Evolutionary conservation across 2,797 vertebrate species (phyloP).

Genomic region (Sebastes trivittatus): DNA sequence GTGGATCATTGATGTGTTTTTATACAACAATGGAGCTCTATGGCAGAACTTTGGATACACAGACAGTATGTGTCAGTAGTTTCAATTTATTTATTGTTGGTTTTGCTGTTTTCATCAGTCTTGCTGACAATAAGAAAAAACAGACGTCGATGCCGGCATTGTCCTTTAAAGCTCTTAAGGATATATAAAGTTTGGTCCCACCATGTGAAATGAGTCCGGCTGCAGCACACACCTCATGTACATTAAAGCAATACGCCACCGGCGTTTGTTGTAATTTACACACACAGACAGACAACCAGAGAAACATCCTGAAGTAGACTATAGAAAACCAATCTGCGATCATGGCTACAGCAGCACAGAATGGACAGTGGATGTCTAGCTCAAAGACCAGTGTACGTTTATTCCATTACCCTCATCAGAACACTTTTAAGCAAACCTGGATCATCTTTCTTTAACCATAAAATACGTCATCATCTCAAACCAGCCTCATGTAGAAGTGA

Average conservation of each 20-base stretch:
- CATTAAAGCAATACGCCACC: neutral
- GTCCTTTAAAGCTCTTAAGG: neutral
- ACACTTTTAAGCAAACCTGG: neutral
- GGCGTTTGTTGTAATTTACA: neutral
- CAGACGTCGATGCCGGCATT: neutral
- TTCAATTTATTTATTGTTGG: neutral
- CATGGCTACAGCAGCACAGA: neutral
- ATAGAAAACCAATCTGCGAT: neutral
- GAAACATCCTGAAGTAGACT: neutral
- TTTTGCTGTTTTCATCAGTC: neutral
- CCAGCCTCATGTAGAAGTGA: neutral
- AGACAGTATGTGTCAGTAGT: neutral
- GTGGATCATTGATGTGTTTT: neutral
- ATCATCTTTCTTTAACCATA: neutral
- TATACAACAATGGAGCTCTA: neutral
- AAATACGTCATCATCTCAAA: neutral
- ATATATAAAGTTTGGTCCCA: neutral
- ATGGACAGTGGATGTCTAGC: neutral
- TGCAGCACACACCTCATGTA: neutral
- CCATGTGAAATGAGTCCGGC: neutral
- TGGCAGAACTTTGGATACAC: neutral
- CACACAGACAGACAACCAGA: neutral
- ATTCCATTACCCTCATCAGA: neutral
- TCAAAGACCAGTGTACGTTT: neutral
- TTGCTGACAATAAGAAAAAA: neutral